phyloP scores from a whole-genome alignment of 2,888 invertebrate genomes.

The Plagiodera versicolora region DNA sequence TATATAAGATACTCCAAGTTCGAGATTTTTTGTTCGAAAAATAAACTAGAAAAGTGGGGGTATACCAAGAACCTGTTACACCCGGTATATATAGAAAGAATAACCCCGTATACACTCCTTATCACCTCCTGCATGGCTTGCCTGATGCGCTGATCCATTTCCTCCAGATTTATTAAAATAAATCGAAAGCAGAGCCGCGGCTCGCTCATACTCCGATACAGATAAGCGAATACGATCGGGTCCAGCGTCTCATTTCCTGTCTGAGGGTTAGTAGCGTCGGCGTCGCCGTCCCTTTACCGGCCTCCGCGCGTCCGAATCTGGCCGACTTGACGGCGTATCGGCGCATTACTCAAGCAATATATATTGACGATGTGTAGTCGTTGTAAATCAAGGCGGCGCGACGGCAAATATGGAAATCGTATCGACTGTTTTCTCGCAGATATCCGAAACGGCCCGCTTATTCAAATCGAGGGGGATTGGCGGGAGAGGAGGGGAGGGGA shows the following conservation, averaged over 20 bases:
- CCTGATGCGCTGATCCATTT: slow-evolving; percentile 52
- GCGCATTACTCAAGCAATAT: slow-evolving; percentile 34
- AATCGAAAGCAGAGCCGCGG: slow-evolving; percentile 52
- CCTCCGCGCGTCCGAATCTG: slow-evolving; percentile 22
- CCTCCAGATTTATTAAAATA: slow-evolving; percentile 56
- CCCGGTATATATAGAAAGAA: no score
- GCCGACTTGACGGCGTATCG: slow-evolving; percentile 22
- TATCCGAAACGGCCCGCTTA: slow-evolving; percentile 4
- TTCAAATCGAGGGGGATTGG: neutral
- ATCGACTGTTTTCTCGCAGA: slow-evolving; percentile 29
- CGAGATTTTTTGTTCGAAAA: no score
- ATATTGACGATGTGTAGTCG: slow-evolving; percentile 29
- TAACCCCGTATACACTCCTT: slow-evolving; percentile 23
- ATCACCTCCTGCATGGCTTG: slow-evolving; percentile 49
- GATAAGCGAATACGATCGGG: slow-evolving; percentile 46
- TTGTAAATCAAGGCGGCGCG: slow-evolving; percentile 31
- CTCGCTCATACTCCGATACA: slow-evolving; percentile 49
- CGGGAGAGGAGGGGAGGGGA: neutral
- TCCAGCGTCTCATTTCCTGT: slow-evolving; percentile 48
- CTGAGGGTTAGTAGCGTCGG: slow-evolving; percentile 32
- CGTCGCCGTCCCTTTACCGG: slow-evolving; percentile 15
- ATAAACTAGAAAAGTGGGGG: no score
- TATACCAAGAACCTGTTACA: no score
- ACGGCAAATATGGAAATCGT: slow-evolving; percentile 27
- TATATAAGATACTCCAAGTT: no score